These are phyloP conservation scores for Drosophila rhopaloa DNA, from an alignment of 1,140 invertebrate genomes.

Conservation along the genomic window DNA sequence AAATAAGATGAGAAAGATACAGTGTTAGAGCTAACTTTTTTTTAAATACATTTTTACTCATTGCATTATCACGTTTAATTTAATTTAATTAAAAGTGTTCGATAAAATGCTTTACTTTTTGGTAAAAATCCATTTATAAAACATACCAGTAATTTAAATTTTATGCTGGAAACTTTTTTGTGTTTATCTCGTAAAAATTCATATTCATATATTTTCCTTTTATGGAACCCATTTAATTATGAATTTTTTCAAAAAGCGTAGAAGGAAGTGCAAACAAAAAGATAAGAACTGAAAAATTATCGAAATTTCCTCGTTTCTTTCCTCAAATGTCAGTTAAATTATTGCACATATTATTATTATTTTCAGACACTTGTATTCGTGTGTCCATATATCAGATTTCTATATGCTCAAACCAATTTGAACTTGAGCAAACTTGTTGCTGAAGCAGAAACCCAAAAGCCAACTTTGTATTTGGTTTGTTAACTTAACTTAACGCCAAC, in stretches of 20 bases:
- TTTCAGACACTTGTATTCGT: conserved; percentile 14
- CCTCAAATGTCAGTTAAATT: conserved; percentile 65
- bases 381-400: conserved; percentile 35
- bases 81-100: neutral
- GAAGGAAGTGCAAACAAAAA: conserved; percentile 1
- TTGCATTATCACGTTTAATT: conserved; percentile 3
- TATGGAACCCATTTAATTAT: neutral
- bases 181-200: no score
- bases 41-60: neutral
- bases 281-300: conserved; percentile 6
- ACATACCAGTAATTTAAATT: no score
- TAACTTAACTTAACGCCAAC: conserved; percentile 67
- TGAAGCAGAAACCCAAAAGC: conserved; percentile 44
- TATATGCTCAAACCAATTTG: conserved; percentile 74
- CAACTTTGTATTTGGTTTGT: conserved; percentile 71
- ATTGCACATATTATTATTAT: conserved; percentile 40
- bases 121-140: no score
- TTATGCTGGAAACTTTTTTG: no score
- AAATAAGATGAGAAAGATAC: neutral
- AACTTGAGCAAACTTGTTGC: conserved; percentile 79
- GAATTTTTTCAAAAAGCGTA: neutral
- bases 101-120: no score
- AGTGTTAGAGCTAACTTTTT: neutral
- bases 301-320: conserved; percentile 4
- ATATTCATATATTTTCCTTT: no score